Evolutionary conservation across 2,797 vertebrate genomes (phyloP), one percentile per base, ranked within the genome.

Genomic region (Novumbra hubbsi): DNA sequence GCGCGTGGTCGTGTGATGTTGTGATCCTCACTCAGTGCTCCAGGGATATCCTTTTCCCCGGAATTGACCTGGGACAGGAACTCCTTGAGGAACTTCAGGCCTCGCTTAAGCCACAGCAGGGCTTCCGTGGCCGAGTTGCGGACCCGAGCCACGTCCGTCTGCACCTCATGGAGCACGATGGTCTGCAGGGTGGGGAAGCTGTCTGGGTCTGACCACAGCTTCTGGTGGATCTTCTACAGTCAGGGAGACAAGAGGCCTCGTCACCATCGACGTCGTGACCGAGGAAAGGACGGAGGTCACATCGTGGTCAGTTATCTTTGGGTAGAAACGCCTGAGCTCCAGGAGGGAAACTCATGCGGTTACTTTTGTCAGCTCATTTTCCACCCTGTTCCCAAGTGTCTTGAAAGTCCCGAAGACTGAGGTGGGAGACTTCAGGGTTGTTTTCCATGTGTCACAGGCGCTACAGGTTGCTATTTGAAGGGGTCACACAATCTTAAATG

Each of bases 71-170:
- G 96, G 0, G 91, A 94, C 81, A 99, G 93, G 91, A 99, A 99
- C 78, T 96, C 97, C 83, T 96, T 97, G 85, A 99, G 94, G 92
- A 99, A 99, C 87, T 96, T 96, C 57, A 99, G 93, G 78, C 97
- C 98, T 86, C 97, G 94, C 83, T 95, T 93, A 65, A 99, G 95
- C 98, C 98, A 99, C 81, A 99, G 88, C 78, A 99, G 94, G 24
- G 98, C 98, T 87, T 99, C 97, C 0, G 98, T 98, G 28, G 98
- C 98, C 0, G 98, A 99, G 87, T 99, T 98, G 49, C 97, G 94
- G 5, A 98, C 94, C 80, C 93, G 95, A 3, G 96, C 92, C 2
- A 96, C 93, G 0, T 93, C 92, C 0, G 87, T 89, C 14, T 89
- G 90, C 72, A 99, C 90, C 86, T 99, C 98, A 0, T 98, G 94